Conservation (phyloP, 2,113 vertebrate genomes). For the Rhinoptilus africanus region DNA sequence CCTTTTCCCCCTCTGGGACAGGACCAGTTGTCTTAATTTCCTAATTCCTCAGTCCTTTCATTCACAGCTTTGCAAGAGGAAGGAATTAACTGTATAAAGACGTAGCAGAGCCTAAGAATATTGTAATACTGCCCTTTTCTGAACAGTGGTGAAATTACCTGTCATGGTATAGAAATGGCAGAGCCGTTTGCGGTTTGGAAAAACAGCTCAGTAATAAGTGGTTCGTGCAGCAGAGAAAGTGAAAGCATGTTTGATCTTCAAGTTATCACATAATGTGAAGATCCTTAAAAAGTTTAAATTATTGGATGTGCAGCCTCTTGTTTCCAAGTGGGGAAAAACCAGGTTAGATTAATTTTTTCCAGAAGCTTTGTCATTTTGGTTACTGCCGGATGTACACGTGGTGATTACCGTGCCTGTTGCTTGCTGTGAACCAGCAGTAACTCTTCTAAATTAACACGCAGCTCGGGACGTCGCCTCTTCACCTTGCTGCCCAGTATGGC, state of each 20-base stretch:
- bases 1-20: no score
- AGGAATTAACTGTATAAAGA: background rate
- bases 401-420: background rate
- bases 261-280: background rate
- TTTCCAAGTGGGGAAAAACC: background rate
- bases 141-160: background rate
- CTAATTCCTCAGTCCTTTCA: no score
- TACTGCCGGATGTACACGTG: rapidly evolving
- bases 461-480: slow-evolving; percentile 91
- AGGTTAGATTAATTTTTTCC: background rate
- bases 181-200: background rate
- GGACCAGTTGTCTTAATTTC: background rate
- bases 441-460: slow-evolving; percentile 18
- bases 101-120: background rate
- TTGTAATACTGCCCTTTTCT: background rate
- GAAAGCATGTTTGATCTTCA: background rate
- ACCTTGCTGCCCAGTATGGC: slow-evolving; percentile 89
- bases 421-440: background rate
- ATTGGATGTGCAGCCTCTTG: background rate
- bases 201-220: background rate
- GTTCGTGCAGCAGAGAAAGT: background rate
- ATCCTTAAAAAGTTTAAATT: background rate
- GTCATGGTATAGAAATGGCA: background rate
- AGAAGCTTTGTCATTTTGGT: background rate
- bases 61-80: no score